Evolutionary conservation across 2,113 vertebrate species (phyloP), one percentile per base, ranked within the genome.

Genomic region (Capricornis sumatraensis): DNA sequence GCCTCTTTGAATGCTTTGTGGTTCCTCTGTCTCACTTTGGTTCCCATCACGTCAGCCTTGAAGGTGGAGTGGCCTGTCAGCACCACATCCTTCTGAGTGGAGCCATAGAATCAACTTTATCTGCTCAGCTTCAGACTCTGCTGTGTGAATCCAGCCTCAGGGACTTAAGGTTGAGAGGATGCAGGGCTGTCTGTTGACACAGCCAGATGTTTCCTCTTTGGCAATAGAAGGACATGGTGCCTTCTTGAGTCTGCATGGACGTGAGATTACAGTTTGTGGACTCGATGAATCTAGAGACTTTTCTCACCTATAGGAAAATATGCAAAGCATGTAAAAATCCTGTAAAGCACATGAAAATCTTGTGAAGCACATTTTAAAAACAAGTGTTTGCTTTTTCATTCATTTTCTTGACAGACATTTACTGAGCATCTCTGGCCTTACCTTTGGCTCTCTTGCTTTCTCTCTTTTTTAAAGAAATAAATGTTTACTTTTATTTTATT

Each of bases 21-120:
- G 43, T 64, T n/a, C 55, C n/a, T 64, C 64, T 15, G 53, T 25
- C 7, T n/a, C 76, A 57, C 58, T 92, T 87, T 43, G 60, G 94
- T 96, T 97, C 87, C 96, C 94, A 91, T 82, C 43, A 8, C 15
- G 0, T 96, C 55, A 87, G 76, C 82, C 81, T 64, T 86, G 93
- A 79, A 62, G 67, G 76, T 87, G 60, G 88, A 95, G 95, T 83
- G 85, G 76, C 25, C 91, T 97, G 97, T 98, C 97, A 96, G 60
- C 96, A 86, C 93, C 40, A 1, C 0, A 0, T 71, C 64, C 83
- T 93, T 87, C 87, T 52, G 82, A 81, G 28, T 2, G 13, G 74
- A 97, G 87, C 64, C 9, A 3, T 5, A 43, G 82, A 52, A 78
- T 40, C 81, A 17, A 28, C 78, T 92, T 96, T 94, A 91, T 98